Percentiles rank a stretch among this genome's conserved stretches.
These are phyloP conservation scores for Desmophyllum pertusum DNA, from an alignment of 92 coral and sea anemone species.

Conservation along the genomic window DNA sequence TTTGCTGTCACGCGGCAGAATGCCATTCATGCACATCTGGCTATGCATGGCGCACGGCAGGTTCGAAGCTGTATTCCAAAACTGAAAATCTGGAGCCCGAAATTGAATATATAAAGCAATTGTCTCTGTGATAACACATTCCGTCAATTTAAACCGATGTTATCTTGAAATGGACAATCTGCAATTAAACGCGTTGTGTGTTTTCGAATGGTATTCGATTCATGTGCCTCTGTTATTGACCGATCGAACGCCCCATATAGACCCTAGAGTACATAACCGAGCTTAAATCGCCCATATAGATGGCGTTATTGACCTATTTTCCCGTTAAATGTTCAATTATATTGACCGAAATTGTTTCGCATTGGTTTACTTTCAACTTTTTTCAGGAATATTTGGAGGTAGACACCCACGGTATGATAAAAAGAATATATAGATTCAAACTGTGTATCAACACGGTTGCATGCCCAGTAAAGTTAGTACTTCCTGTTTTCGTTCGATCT, in stretches of 20 bases:
- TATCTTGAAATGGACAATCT: neutral
- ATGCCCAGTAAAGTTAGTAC: too few relatives aligned
- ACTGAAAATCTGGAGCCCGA: neutral
- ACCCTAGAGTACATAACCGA: neutral
- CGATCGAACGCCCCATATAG: neutral
- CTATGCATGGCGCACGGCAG: neutral
- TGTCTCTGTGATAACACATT: neutral
- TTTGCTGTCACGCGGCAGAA: slow-evolving; percentile 29
- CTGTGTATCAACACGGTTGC: neutral
- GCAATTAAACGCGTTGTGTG: neutral
- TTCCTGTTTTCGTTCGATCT: slow-evolving; percentile 26
- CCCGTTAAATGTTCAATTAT: neutral
- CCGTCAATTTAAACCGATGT: slow-evolving; percentile 12
- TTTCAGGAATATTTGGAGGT: neutral
- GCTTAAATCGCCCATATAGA: neutral
- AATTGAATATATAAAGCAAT: neutral
- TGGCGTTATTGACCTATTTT: neutral
- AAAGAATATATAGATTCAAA: slow-evolving; percentile 10
- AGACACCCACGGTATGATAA: too few relatives aligned
- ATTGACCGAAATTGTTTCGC: neutral
- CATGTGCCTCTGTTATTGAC: neutral
- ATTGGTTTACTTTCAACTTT: neutral
- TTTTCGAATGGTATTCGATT: slow-evolving; percentile 24
- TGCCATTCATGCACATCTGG: neutral
- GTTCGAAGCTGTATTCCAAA: neutral